These are phyloP conservation scores for Lytechinus pictus DNA, from an alignment of 35 echinoderm and acorn worm species.

Conservation along the genomic window DNA sequence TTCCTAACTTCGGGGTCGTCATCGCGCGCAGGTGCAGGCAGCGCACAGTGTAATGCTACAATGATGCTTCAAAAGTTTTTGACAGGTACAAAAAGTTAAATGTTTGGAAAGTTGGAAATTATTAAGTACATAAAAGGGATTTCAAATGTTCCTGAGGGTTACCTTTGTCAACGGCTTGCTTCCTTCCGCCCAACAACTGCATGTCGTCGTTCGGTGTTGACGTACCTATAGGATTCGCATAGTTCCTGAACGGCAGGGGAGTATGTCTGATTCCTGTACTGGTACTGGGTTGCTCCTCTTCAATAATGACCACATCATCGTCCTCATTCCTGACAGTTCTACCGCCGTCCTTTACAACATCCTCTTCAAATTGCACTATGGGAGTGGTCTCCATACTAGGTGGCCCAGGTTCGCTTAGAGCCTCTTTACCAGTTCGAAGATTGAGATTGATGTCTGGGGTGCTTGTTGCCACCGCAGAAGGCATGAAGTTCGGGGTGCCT, in stretches of 20 bases:
- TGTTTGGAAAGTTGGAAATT: too few relatives aligned
- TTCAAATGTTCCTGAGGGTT: background rate
- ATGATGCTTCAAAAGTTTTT: too few relatives aligned
- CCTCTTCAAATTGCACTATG: slow-evolving; percentile 9
- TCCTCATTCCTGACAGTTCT: background rate
- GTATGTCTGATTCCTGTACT: slow-evolving; percentile 41
- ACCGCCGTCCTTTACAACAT: slow-evolving; percentile 30
- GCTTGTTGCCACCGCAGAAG: slow-evolving; percentile 35
- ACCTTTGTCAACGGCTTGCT: slow-evolving; percentile 54
- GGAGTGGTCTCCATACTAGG: background rate
- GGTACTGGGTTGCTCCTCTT: slow-evolving; percentile 36
- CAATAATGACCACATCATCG: slow-evolving; percentile 24
- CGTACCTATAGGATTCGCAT: slow-evolving; percentile 58
- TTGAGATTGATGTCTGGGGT: slow-evolving; percentile 20
- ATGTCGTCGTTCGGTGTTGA: slow-evolving; percentile 70
- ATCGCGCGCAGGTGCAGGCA: too few relatives aligned
- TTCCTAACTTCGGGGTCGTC: too few relatives aligned
- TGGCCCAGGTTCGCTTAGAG: background rate
- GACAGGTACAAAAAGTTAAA: too few relatives aligned
- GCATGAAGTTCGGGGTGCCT: slow-evolving; percentile 39
- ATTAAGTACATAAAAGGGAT: too few relatives aligned
- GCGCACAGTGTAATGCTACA: too few relatives aligned
- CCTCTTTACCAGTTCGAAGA: slow-evolving; percentile 28
- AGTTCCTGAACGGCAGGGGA: slow-evolving; percentile 46
- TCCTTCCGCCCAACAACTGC: slow-evolving; percentile 33